A percentile compares a stretch with the other conserved stretches of the same genome.
Evolutionary conservation across 1,140 invertebrate genomes (phyloP).

Genomic region (Geopemphigus sp.): DNA sequence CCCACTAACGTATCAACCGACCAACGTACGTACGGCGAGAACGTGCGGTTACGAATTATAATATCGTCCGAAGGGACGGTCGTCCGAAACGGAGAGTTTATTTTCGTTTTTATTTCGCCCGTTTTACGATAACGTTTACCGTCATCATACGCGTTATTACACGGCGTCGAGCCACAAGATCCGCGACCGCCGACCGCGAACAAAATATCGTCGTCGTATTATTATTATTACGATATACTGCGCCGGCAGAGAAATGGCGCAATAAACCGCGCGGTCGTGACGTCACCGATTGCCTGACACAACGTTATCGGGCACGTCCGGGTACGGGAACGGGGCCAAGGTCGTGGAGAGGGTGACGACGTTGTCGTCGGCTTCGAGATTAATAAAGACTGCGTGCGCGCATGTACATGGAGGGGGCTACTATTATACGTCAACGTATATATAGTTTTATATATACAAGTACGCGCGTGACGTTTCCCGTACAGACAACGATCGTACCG

Average conservation of each 20-base stretch:
- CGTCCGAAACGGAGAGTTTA: not conserved
- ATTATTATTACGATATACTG: too few relatives aligned
- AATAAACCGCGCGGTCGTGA: conserved; percentile 10
- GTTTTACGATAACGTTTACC: too few relatives aligned
- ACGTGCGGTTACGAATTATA: not conserved
- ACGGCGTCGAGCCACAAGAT: too few relatives aligned
- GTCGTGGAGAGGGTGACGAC: conserved; percentile 17
- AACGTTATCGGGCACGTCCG: conserved; percentile 31
- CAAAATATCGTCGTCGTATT: too few relatives aligned
- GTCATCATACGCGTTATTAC: too few relatives aligned
- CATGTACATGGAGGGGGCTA: not conserved
- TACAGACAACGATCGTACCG: too few relatives aligned
- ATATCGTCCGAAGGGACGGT: not conserved
- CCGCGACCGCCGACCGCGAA: not conserved
- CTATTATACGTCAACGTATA: not conserved
- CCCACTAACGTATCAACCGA: too few relatives aligned
- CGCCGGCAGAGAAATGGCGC: conserved; percentile 7
- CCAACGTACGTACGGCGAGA: too few relatives aligned
- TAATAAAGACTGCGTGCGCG: not conserved
- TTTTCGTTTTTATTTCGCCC: not conserved
- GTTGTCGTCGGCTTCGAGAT: not conserved
- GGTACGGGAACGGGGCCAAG: conserved; percentile 29
- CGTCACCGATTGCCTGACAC: conserved; percentile 22
- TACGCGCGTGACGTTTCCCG: too few relatives aligned
- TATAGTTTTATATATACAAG: not conserved